These are phyloP conservation scores for Astur gentilis DNA, from an alignment of 2,113 vertebrate species.

Conservation along the genomic window DNA sequence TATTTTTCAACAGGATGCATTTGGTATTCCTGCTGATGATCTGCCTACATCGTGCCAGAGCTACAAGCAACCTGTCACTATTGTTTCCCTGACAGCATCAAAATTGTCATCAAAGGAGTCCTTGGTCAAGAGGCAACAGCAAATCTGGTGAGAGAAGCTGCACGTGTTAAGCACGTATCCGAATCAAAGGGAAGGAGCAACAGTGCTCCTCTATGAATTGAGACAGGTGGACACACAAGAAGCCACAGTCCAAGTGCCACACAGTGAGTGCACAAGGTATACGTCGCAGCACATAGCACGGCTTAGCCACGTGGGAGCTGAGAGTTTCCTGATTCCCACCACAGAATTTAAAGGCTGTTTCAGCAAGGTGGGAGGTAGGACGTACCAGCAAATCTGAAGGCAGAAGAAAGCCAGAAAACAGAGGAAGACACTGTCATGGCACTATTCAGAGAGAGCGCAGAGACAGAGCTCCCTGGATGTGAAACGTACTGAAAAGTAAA, in stretches of 20 bases:
- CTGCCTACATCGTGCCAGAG: not conserved
- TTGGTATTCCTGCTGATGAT: not conserved
- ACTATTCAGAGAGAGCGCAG: not conserved
- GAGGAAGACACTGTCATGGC: not conserved
- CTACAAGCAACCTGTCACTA: not conserved
- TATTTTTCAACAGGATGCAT: not conserved
- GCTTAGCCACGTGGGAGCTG: not conserved
- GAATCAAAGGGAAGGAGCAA: not conserved
- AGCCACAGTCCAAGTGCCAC: not conserved
- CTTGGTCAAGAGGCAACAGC: not conserved
- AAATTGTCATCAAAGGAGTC: not conserved
- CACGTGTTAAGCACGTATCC: not conserved
- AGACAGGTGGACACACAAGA: not conserved
- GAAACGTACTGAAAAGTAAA: not conserved
- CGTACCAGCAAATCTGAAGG: not conserved
- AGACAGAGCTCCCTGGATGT: not conserved
- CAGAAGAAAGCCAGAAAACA: not conserved
- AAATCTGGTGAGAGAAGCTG: not conserved
- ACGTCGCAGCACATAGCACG: not conserved
- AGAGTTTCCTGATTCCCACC: not conserved
- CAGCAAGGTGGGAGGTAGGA: not conserved
- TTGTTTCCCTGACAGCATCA: not conserved
- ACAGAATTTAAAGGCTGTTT: not conserved
- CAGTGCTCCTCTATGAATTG: not conserved
- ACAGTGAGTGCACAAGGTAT: accelerated